Conservation (phyloP, 2,888 invertebrate species). For the Capitulum mitella region DNA sequence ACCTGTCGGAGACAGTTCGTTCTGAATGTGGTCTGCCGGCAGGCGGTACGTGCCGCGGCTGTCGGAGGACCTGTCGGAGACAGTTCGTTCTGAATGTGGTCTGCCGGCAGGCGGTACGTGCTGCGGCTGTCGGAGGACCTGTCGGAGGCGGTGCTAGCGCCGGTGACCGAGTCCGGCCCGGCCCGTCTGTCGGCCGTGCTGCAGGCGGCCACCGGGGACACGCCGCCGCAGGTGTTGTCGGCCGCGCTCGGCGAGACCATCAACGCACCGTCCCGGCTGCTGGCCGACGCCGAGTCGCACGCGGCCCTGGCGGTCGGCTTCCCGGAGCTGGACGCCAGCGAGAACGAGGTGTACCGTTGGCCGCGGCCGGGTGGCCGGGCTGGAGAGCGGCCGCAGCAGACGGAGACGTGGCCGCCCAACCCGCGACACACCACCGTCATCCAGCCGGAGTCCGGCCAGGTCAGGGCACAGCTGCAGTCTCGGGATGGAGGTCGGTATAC, state of each 20-base stretch:
- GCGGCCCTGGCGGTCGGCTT: slow-evolving; percentile 48
- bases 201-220: slow-evolving; percentile 28
- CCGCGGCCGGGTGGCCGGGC: slow-evolving; percentile 35
- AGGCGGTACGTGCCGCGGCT: slow-evolving; percentile 41
- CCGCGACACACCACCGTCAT: slow-evolving; percentile 34
- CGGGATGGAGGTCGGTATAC: too few species aligned
- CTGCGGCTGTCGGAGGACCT: slow-evolving; percentile 40
- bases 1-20: too few species aligned
- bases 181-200: not conserved
- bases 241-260: slow-evolving; percentile 45
- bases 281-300: slow-evolving; percentile 44
- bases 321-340: slow-evolving; percentile 46
- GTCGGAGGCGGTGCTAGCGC: slow-evolving; percentile 22
- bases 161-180: not conserved
- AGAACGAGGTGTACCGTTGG: slow-evolving; percentile 44
- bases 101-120: slow-evolving; percentile 40
- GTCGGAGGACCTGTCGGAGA: slow-evolving; percentile 37
- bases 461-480: too few species aligned
- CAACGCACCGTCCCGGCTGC: slow-evolving; percentile 47
- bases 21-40: too few species aligned
- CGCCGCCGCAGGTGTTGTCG: slow-evolving; percentile 42
- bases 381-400: not conserved
- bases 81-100: too few species aligned
- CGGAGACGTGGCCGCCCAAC: not conserved
- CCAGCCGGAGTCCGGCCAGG: slow-evolving; percentile 40